Evolutionary conservation across 2,888 invertebrate species (phyloP).

Genomic region (Operophtera brumata): DNA sequence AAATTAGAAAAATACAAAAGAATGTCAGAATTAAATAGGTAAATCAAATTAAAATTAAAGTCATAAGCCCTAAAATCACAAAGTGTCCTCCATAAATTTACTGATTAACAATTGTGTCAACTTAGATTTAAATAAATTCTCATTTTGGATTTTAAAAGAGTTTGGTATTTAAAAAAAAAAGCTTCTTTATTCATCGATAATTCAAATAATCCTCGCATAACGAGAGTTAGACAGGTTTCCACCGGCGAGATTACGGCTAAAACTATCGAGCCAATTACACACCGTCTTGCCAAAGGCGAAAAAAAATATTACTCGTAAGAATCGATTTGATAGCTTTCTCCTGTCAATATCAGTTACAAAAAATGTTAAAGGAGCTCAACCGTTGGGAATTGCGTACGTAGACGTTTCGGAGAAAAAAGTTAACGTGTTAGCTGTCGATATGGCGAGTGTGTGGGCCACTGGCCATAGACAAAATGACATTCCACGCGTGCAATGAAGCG

Average conservation of each 20-base stretch:
- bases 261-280: constrained; percentile 23
- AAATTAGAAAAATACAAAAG: too few relatives aligned
- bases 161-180: too few relatives aligned
- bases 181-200: constrained; percentile 10
- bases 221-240: constrained; percentile 22
- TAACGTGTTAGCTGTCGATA: constrained; percentile 39
- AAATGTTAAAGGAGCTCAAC: constrained; percentile 48
- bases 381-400: constrained; percentile 31
- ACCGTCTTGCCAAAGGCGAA: constrained; percentile 22
- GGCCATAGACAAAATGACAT: constrained; percentile 57
- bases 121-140: too few relatives aligned
- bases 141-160: too few relatives aligned
- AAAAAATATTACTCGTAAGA: constrained; percentile 37
- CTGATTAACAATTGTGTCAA: too few relatives aligned
- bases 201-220: constrained; percentile 24
- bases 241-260: constrained; percentile 20
- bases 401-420: constrained; percentile 43
- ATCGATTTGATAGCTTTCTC: constrained; percentile 57
- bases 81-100: too few relatives aligned
- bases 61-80: too few relatives aligned
- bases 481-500: constrained; percentile 63
- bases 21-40: too few relatives aligned
- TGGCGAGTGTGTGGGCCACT: constrained; percentile 15
- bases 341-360: constrained; percentile 57
- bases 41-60: too few relatives aligned